phyloP scores from a whole-genome alignment of 2,797 vertebrate species.

The Crypturellus tataupa region DNA sequence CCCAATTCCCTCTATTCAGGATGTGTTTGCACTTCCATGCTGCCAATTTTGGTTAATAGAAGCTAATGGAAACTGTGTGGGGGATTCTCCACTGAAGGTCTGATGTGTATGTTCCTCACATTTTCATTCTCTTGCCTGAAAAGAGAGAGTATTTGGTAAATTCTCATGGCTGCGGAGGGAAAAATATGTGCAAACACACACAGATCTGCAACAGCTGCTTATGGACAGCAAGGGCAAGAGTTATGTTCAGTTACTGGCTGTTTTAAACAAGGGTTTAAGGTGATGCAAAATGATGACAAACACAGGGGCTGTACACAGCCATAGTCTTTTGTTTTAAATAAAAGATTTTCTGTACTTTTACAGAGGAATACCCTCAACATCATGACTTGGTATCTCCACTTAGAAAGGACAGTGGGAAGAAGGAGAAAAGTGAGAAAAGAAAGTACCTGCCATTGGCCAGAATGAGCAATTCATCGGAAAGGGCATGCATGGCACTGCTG shows the following conservation, averaged over 20 bases:
- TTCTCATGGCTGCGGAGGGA: neutral
- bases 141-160: neutral
- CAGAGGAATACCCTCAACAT: neutral
- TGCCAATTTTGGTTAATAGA: neutral
- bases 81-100: neutral
- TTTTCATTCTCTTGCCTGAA: neutral
- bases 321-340: neutral
- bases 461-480: neutral
- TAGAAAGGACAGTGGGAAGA: neutral
- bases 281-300: constrained; percentile 2
- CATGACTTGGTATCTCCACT: neutral
- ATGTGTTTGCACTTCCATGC: neutral
- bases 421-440: neutral
- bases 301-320: neutral
- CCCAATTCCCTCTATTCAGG: neutral
- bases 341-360: neutral
- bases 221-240: neutral
- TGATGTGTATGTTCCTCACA: neutral
- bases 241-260: constrained; percentile 61
- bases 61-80: neutral
- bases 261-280: constrained; percentile 48
- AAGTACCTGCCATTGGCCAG: neutral
- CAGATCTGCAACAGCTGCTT: neutral
- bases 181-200: neutral
- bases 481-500: no score